Evolutionary conservation across 2,113 vertebrate genomes (phyloP), one percentile per base, ranked within the genome.

Genomic region (cat (Felis catus)): DNA sequence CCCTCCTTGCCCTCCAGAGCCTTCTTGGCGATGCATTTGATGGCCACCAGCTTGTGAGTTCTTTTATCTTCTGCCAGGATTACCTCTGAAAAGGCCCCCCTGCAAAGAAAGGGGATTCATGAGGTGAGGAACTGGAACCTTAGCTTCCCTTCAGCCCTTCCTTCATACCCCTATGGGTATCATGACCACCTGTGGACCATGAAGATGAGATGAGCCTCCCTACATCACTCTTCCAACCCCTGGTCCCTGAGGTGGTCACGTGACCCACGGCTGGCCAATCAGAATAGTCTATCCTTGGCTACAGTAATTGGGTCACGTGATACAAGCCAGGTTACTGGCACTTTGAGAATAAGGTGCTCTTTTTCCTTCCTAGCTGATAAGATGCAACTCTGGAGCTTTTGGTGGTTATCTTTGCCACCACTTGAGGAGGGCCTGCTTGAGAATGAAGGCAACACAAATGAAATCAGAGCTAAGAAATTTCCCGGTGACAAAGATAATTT

Each of bases 11-110:
- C 99, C 97, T 99, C 99, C 96, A 99, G 98, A 0, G 99, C 99
- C 98, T 99, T 99, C 99, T 99, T 99, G 82, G 99, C 98, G 16
- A 99, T 99, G 96, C 99, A 99, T 97, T 99, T 99, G 98, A 99
- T 99, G 68, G 99, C 99, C 98, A 99, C 99, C 89, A 99, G 97
- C 98, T 99, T 99, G 98, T 98, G 99, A 0, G 99, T 99, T 66
- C 98, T 99, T 98, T 99, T 99, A 98, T 99, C 99, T 97, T 99
- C 99, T 0, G 99, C 99, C 98, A 99, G 99, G 97, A 99, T 99
- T 93, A 99, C 99, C 98, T 99, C 99, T 0, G 99, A 99, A 98
- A 99, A 99, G 36, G 99, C 99, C 11, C 99, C 99, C 82, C 99
- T 99, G 98, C 65, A 55, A 4, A 7, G 45, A 82, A 5, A 96